Base-by-base conservation (phyloP, 2,113 vertebrate genomes). In the Ciconia boyciana region DNA sequence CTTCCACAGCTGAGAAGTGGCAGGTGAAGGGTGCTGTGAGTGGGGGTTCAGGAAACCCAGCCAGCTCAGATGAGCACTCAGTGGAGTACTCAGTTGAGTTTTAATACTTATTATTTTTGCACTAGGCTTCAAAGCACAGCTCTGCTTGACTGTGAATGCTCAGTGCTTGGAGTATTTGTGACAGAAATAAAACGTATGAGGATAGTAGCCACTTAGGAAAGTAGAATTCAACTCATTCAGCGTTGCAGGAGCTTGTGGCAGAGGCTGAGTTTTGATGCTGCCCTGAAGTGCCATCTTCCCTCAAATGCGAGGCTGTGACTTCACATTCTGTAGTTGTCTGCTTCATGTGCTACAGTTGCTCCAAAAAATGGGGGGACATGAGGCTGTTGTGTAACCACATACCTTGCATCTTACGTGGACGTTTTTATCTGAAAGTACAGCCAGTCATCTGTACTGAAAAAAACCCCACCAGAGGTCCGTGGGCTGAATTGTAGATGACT, bases 331-430 rank as follows among this genome's bases (percentile, higher is more conserved):
- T 3, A 6, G 29, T 13, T 36, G 21, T 72, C 48, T 55, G n/a
- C 61, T 41, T 62, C 14, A 1, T 0, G 4, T 29, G 66, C 36
- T 52, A 3, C 68, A n/a, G 60, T 26, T 0, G 1, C 78, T 25
- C 32, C 43, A 13, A 7, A 16, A 36, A 17, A 2, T 1, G 7
- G 20, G 77, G 20, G 13, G 81, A 1, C 2, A 1, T 1, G 61
- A 44, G 77, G 72, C 62, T 54, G 51, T 11, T 39, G 58, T 46
- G 82, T n/a, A 10, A 44, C 12, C 32, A 10, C 58, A 8, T 29
- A 22, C 29, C 46, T 48, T 10, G 14, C 20, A 2, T 41, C 44
- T 26, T 13, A 0, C 0, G 0, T 34, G 36, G 28, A 14, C 0
- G 14, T 10, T 49, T 12, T 14, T 17, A 3, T 17, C 16, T 48